These are phyloP conservation scores for Phyllostomus discolor DNA, from an alignment of 2,113 vertebrate species.

Conservation along the genomic window DNA sequence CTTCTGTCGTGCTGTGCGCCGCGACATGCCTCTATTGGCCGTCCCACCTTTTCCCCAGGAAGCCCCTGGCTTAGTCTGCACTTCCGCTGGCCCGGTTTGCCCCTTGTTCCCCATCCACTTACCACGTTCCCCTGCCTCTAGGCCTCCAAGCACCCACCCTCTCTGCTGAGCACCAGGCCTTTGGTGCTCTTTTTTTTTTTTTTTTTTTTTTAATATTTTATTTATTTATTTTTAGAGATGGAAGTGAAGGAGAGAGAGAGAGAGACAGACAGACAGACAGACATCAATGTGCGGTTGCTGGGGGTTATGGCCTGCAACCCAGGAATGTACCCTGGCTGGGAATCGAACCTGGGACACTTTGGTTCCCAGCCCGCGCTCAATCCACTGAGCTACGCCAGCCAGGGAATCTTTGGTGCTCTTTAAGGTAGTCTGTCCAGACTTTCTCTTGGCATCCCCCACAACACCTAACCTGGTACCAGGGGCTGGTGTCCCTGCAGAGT, in stretches of 20 bases:
- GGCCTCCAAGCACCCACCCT: background rate
- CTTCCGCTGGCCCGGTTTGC: background rate
- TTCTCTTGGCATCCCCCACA: fast-evolving
- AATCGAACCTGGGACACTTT: too few relatives aligned
- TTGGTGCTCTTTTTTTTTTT: too few relatives aligned
- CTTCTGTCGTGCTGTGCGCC: background rate
- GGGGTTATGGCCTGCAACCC: too few relatives aligned
- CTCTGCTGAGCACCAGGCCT: background rate
- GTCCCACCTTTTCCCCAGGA: background rate
- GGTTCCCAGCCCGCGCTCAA: too few relatives aligned
- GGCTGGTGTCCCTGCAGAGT: background rate
- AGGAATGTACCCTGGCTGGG: too few relatives aligned
- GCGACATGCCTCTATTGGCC: background rate
- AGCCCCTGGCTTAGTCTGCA: background rate
- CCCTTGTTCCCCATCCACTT: background rate
- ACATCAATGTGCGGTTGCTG: too few relatives aligned
- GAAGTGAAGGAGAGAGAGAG: too few relatives aligned
- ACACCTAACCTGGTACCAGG: background rate
- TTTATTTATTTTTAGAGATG: too few relatives aligned
- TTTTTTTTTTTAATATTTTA: too few relatives aligned
- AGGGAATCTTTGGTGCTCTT: too few relatives aligned
- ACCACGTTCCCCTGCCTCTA: background rate
- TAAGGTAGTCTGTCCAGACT: background rate
- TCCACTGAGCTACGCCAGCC: too few relatives aligned
- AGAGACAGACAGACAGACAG: too few relatives aligned